Evolutionary conservation across 2,113 vertebrate species (phyloP).

Genomic region (Caranx melampygus): DNA sequence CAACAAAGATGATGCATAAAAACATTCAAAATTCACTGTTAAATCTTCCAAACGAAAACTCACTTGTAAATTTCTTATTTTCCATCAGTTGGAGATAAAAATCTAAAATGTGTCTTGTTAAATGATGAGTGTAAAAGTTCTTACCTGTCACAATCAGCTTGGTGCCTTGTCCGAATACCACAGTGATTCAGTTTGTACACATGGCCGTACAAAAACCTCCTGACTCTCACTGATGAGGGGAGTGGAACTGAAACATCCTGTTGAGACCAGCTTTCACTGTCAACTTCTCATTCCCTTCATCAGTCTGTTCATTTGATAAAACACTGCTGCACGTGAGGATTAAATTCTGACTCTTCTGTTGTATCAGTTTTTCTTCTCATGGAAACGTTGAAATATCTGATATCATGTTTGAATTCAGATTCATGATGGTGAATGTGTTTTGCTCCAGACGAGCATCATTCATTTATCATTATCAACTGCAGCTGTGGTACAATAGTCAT

Average conservation of each 20-base stretch:
- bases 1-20: not conserved
- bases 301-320: not conserved
- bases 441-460: too few relatives aligned
- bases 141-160: constrained; percentile 74
- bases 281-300: constrained; percentile 3
- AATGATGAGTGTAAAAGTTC: constrained; percentile 40
- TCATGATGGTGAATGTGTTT: too few relatives aligned
- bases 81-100: not conserved
- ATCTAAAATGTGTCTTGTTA: not conserved
- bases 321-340: not conserved
- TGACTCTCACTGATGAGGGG: constrained; percentile 53
- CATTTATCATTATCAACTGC: too few relatives aligned
- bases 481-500: too few relatives aligned
- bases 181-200: constrained; percentile 74
- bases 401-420: too few relatives aligned
- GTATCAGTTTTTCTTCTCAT: too few relatives aligned
- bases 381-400: too few relatives aligned
- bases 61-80: not conserved
- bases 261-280: constrained; percentile 36
- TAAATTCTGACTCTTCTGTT: too few relatives aligned
- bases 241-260: constrained; percentile 65
- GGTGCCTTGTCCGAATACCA: constrained; percentile 82
- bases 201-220: constrained; percentile 78
- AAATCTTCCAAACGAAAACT: too few relatives aligned
- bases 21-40: not conserved